These are phyloP conservation scores for Temnothorax unifasciatus DNA, from an alignment of 2,888 invertebrate species.

Conservation along the genomic window DNA sequence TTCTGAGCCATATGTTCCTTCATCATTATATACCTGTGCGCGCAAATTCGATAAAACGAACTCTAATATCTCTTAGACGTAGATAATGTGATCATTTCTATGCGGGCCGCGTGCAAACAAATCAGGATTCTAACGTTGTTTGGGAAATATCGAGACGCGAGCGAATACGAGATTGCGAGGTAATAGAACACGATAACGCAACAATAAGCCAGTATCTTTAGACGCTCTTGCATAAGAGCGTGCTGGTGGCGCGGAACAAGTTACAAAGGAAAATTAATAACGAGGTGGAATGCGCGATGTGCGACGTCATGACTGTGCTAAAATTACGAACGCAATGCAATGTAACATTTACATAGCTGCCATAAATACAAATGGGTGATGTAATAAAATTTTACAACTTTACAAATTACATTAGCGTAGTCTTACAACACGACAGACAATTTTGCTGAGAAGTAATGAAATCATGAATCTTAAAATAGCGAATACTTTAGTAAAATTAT, in stretches of 20 bases:
- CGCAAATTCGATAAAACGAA: constrained; percentile 4
- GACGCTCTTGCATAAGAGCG: constrained; percentile 41
- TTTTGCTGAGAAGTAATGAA: neutral
- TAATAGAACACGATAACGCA: constrained; percentile 48
- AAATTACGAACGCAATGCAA: constrained; percentile 23
- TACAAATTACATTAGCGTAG: neutral
- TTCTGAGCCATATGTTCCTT: neutral
- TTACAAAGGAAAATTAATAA: constrained; percentile 51
- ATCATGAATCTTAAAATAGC: neutral
- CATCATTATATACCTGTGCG: neutral
- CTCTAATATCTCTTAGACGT: neutral
- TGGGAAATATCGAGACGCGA: constrained; percentile 36
- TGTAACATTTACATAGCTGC: neutral
- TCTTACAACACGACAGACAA: neutral
- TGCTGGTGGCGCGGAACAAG: neutral
- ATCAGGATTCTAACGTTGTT: constrained; percentile 45
- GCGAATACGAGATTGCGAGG: constrained; percentile 35
- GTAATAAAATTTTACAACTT: neutral
- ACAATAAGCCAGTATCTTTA: constrained; percentile 53
- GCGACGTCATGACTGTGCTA: constrained; percentile 28
- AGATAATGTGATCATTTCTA: constrained; percentile 44
- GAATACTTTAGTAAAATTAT: neutral
- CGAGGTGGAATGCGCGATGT: neutral
- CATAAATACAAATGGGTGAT: neutral
- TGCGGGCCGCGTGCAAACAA: constrained; percentile 25